Conservation (phyloP, 2,113 vertebrate species). For the Petroica traversi region DNA sequence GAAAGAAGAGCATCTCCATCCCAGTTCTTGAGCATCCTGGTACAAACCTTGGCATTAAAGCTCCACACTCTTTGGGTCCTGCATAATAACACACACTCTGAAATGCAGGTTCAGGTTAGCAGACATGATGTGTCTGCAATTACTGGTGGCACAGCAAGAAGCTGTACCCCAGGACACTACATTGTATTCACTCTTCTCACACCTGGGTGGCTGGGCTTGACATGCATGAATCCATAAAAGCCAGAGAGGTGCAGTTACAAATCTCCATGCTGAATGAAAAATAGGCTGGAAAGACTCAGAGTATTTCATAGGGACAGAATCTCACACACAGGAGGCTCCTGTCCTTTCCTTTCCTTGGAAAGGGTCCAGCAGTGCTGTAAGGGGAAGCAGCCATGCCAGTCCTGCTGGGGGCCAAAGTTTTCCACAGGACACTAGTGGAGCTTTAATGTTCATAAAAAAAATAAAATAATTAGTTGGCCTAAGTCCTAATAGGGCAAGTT, state of each 20-base stretch:
- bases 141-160: neutral
- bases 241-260: neutral
- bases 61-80: neutral
- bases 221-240: neutral
- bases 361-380: neutral
- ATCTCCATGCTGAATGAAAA: neutral
- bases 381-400: neutral
- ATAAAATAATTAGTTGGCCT: neutral
- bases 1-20: neutral
- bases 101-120: neutral
- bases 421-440: neutral
- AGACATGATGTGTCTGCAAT: neutral
- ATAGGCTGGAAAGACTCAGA: neutral
- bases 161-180: neutral
- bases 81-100: neutral
- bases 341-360: neutral
- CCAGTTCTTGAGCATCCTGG: neutral
- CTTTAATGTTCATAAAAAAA: neutral
- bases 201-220: neutral
- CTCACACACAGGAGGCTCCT: neutral
- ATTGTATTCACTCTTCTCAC: neutral
- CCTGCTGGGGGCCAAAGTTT: neutral
- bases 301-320: neutral
- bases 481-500: neutral
- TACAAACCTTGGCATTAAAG: neutral